Evolutionary conservation across 2,113 vertebrate species (phyloP), one percentile per base, ranked within the genome.

Genomic region (Pollachius pollachius): DNA sequence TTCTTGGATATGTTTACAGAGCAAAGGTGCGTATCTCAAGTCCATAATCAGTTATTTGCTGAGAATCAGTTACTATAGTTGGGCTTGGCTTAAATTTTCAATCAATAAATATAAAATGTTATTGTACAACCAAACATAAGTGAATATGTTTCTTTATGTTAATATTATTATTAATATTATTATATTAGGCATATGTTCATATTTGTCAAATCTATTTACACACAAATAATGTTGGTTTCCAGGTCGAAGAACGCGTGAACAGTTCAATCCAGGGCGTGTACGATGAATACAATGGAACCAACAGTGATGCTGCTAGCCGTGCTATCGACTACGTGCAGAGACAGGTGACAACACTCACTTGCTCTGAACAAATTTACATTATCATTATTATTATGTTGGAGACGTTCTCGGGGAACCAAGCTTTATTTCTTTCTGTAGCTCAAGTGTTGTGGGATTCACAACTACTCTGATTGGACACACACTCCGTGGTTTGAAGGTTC

Each of bases 321-420:
- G 97, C 97, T 15, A 99, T 99, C 74, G 97, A 99, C 85, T 99
- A 98, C 62, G 95, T 98, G 76, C 97, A 99, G 90, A 94, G 93
- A 80, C 97, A 99, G 96, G 97, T 98, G 85, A 93, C 94, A 48
- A 48, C 30, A 34, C 30, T 5, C 30, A 34, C 30, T 34, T 0
- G 6, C 30, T 34, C 30, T 48, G 8, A 48, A 48, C 41, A 48
- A 48, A 48, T 12, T 0, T 7, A 48, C 41, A 48, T 48, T 2
- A 48, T 48, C 11, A 48, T 48, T 48, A 48, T 48, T 48, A 48
- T 48, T 12, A 48, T 8, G 41, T 48, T 48, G 41, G 41, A 48
- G 41, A 41, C 37, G 37, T 6, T 41, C 37, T 41, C 37, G 11
- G 5, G 37, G 11, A 48, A 48, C 12, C 30, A 34, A 34, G 30